Conservation (phyloP, 2,113 vertebrate genomes). For the Chauna torquata region DNA sequence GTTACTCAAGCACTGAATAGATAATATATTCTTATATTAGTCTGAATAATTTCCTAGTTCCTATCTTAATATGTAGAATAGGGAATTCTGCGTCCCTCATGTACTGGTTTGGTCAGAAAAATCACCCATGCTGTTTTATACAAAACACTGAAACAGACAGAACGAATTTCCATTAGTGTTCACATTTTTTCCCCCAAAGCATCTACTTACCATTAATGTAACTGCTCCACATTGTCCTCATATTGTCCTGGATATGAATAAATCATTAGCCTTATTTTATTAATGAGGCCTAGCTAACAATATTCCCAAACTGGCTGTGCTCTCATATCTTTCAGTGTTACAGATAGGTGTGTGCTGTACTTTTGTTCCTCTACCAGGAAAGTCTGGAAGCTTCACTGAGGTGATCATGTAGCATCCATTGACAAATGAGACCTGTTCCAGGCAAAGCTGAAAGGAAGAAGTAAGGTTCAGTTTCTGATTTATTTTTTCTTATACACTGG, state of each 20-base stretch:
- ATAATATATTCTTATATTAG: constrained; percentile 49
- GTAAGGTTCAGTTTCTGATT: background rate
- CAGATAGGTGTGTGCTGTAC: background rate
- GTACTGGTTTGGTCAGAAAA: constrained; percentile 64
- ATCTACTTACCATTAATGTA: constrained; percentile 70
- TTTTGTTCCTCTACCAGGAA: background rate
- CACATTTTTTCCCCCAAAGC: constrained; percentile 51
- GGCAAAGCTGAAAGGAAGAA: constrained; percentile 29
- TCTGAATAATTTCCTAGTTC: constrained; percentile 47
- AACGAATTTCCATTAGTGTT: constrained; percentile 49
- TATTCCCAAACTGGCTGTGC: constrained; percentile 61
- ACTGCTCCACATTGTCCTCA: constrained; percentile 64
- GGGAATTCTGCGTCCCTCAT: constrained; percentile 52
- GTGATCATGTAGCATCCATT: background rate
- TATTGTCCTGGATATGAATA: constrained; percentile 80
- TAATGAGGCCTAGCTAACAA: constrained; percentile 75
- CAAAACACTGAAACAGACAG: constrained; percentile 57
- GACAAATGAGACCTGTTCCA: background rate
- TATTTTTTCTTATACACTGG: background rate
- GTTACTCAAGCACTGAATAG: background rate
- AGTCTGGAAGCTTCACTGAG: background rate
- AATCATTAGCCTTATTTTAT: constrained; percentile 81
- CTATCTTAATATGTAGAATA: constrained; percentile 43
- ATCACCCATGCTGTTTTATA: constrained; percentile 18
- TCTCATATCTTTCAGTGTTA: constrained; percentile 47